phyloP scores from a whole-genome alignment of 2,113 vertebrate genomes.

The Phrynosoma blainvillii region DNA sequence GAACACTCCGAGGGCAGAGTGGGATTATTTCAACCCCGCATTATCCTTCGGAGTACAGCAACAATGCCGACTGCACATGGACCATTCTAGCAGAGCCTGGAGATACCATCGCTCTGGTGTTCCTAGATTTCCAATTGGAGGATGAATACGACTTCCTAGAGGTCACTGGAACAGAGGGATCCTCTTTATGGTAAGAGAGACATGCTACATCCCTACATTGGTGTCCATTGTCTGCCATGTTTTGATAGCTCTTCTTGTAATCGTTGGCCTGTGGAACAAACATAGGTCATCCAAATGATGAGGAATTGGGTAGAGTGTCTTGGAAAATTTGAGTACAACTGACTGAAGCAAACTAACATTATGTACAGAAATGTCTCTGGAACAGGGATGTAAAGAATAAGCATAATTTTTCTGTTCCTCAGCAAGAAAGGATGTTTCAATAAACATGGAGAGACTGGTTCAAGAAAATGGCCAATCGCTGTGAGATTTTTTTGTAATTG shows the following conservation, averaged over 20 bases:
- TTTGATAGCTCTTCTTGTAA: not conserved
- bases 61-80: constrained; percentile 98
- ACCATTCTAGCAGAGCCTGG: constrained; percentile 96
- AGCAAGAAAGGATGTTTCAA: no score
- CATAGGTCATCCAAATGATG: not conserved
- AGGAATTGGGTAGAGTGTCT: not conserved
- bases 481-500: no score
- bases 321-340: not conserved
- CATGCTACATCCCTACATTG: rapidly evolving
- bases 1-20: constrained; percentile 94
- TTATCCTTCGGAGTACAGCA: constrained; percentile 93
- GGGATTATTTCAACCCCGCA: constrained; percentile 95
- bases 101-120: constrained; percentile 96
- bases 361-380: not conserved
- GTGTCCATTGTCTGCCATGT: not conserved
- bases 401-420: no score
- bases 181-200: constrained; percentile 91
- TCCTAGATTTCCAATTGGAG: constrained; percentile 96
- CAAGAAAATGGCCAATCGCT: no score
- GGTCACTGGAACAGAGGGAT: constrained; percentile 94
- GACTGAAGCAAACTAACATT: not conserved
- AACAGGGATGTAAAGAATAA: not conserved
- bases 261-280: no score
- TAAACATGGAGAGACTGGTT: no score
- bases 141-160: constrained; percentile 96